Base-by-base conservation (phyloP, 2,797 vertebrate genomes). In the Hydrophis major region DNA sequence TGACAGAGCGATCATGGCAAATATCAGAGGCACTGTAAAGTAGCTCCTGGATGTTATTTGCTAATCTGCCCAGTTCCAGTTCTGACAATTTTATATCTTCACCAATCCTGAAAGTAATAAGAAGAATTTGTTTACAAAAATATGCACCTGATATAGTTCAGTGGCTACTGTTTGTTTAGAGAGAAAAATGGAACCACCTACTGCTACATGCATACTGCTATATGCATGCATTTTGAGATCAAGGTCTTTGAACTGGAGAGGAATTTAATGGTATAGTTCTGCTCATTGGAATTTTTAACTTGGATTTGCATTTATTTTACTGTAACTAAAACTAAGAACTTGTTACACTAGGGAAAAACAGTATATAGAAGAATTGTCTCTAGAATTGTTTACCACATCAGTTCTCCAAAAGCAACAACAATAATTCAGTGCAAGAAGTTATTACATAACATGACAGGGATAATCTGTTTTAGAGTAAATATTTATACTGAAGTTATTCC, bases 1-100 rank as follows among this genome's bases (percentile, higher is more conserved):
- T 99, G 96, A 99, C 99, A 0, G 99, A 99, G 95, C 99, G 98
- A 97, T 99, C 99, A 0, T 99, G 99, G 97, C 99, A 98, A 95
- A 98, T 96, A 93, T 99, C 99, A 0, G 99, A 99, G 22, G 99
- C 99, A 0, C 97, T 97, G 96, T 98, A 97, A 88, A 99, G 96
- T 88, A 99, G 97, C 94, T 99, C 99, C 94, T 99, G 99, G 93
- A 98, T 97, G 96, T 96, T 98, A 96, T 97, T 98, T 91, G 98
- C 98, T 95, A 99, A 97, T 57, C 98, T 98, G 96, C 98, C 98
- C 93, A 99, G 97, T 96, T 99, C 99, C 95, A 98, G 96, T 87
- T 99, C 99, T 6, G 98, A 98, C 83, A 99, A 98, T 96, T 99
- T 99, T 98, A 98, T 97, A 95, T 98, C 98, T 18, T 99, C 99